Evolutionary conservation across 2,888 invertebrate genomes (phyloP), one percentile per base, ranked within the genome.

Genomic region (Pogonocherus hispidulus): DNA sequence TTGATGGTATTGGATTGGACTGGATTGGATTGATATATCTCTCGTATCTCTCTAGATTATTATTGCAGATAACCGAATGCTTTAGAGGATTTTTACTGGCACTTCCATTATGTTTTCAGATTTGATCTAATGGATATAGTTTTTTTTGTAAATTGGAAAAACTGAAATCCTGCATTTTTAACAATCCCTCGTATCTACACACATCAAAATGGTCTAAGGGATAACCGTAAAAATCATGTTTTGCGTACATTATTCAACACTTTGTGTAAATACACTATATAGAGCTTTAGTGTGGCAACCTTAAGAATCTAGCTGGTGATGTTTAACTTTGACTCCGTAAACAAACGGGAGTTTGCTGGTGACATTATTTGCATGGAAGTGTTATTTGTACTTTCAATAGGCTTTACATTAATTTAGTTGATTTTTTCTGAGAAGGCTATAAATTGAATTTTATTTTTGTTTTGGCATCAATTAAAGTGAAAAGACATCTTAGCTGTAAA

Each of bases 161-260:
- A n/a, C n/a, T n/a, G n/a, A n/a, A n/a, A n/a, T n/a, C n/a, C n/a
- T n/a, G n/a, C n/a, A n/a, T n/a, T n/a, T n/a, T n/a, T n/a, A n/a
- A n/a, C n/a, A n/a, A n/a, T n/a, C n/a, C n/a, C n/a, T n/a, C n/a
- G n/a, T n/a, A n/a, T n/a, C n/a, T 51, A 54, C 35, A 54, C 35
- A 54, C 54, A 54, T 54, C 54, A 32, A 32, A 54, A 54, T 54
- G 54, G 54, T 54, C 32, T 54, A 54, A 5, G 54, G 23, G 54
- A 54, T 14, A 54, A 54, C 27, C 32, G 35, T 54, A 32, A 54
- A 14, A 54, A 32, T 1, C 20, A 51, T 51, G n/a, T 51, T n/a
- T 51, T 22, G 46, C 46, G 1, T 46, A 46, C 46, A 3, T 46
- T 14, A 46, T 46, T 46, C 46, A 46, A n/a, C 3, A n/a, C 9